Evolutionary conservation across 2,888 invertebrate species (phyloP).

Genomic region (Yponomeuta evonymella): DNA sequence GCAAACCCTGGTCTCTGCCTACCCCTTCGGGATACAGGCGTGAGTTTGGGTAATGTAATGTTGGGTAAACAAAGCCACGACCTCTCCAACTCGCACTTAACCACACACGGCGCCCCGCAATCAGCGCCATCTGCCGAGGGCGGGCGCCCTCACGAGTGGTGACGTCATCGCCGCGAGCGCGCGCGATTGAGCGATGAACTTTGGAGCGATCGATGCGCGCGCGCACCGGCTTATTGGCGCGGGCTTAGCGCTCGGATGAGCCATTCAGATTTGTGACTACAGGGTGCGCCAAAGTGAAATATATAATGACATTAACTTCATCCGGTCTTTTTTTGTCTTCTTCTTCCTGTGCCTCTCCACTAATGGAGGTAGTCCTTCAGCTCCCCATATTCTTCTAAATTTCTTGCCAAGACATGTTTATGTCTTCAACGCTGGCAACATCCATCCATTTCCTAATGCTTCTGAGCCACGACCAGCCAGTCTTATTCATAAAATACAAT

Average conservation of each 20-base stretch:
- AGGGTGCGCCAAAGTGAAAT: slow-evolving; percentile 33
- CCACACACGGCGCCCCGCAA: slow-evolving; percentile 49
- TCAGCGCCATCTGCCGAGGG: slow-evolving; percentile 67
- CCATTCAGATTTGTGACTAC: slow-evolving; percentile 56
- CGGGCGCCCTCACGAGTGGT: slow-evolving; percentile 55
- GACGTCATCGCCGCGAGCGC: slow-evolving; percentile 57
- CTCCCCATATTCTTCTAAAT: too few species aligned
- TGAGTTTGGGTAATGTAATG: too few species aligned
- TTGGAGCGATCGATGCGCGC: slow-evolving; percentile 62
- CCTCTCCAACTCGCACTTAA: slow-evolving; percentile 21
- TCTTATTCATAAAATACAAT: too few species aligned
- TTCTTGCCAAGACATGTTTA: too few species aligned
- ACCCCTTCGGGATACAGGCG: too few species aligned
- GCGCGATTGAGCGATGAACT: slow-evolving; percentile 71
- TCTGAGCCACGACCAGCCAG: neutral
- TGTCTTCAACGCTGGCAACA: too few species aligned
- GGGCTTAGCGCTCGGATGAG: slow-evolving; percentile 44
- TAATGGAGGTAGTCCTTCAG: too few species aligned
- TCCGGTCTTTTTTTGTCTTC: too few species aligned
- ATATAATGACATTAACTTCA: too few species aligned
- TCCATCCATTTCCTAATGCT: neutral
- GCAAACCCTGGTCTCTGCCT: too few species aligned
- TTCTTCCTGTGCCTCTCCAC: too few species aligned
- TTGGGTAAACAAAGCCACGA: neutral
- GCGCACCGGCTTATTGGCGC: slow-evolving; percentile 10